Evolutionary conservation across 2,797 vertebrate genomes (phyloP), one percentile per base, ranked within the genome.

Genomic region (Rhinoraja longicauda): DNA sequence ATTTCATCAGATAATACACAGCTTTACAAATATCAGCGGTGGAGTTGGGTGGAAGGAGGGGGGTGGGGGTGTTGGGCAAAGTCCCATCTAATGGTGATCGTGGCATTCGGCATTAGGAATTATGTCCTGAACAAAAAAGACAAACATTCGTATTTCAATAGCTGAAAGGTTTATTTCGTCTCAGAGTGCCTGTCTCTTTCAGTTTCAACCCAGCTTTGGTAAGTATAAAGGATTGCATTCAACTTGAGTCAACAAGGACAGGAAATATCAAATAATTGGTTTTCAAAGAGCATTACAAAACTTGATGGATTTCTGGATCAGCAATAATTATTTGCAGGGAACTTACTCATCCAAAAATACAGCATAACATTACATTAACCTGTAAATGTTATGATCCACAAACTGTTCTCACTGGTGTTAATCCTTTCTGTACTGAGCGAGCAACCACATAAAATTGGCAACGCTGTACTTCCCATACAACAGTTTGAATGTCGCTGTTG

Each of bases 141-240:
- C 8, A 1, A 36, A 67, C 21, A 19, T 36, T 67, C 21, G 64
- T 88, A 19, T 62, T 88, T 36, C 88, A 36, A 67, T 36, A 88
- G 59, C 59, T 15, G 57, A 86, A 29, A n/a, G n/a, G 82, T 26
- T 59, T 86, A 86, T 62, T 84, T 12, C 86, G 81, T 29, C 45
- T 88, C 84, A 67, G 84, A 21, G 7, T 36, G 84, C 36, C 84
- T 88, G 84, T 21, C n/a, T 88, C 59, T 62, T 32, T 88, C 59
- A 67, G 59, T 64, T 88, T 67, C 59, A 67, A 36, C n/a, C 19
- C 19, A 45, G 17, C 29, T 62, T 36, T 36, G 62, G n/a, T 88
- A 64, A 82, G 13, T 82, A 32, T 86, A 62, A 86, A 64, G 36
- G 19, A 86, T 8, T 88, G 84, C 84, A n/a, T 73, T 90, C 62